Evolutionary conservation across 2,888 invertebrate species (phyloP).

Genomic region (Frankliniella fusca): DNA sequence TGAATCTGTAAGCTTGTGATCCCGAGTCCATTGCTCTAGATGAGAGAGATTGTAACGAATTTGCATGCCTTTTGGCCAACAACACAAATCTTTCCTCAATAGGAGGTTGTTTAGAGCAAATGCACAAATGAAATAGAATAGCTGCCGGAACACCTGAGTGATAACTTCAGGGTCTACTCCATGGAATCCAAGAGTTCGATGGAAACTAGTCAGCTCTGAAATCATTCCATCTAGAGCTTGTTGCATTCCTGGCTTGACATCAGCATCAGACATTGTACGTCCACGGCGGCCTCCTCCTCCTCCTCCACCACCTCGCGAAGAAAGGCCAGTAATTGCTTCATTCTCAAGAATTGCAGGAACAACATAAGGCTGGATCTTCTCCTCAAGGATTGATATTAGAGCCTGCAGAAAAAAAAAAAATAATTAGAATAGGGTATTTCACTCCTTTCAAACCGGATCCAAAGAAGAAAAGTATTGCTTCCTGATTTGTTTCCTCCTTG

Average conservation of each 20-base stretch:
- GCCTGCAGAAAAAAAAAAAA: constrained; percentile 47
- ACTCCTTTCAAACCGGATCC: too few species aligned
- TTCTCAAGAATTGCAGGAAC: constrained; percentile 90
- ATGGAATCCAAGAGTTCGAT: constrained; percentile 52
- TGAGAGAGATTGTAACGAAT: constrained; percentile 91
- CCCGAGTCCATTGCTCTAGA: constrained; percentile 90
- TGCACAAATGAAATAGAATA: constrained; percentile 92
- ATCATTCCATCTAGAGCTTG: constrained; percentile 64
- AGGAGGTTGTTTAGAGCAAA: constrained; percentile 90
- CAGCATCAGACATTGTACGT: constrained; percentile 33
- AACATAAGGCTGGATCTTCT: constrained; percentile 69
- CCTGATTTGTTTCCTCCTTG: too few species aligned
- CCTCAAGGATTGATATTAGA: constrained; percentile 57
- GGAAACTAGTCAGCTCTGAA: constrained; percentile 63
- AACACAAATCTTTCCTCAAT: constrained; percentile 90
- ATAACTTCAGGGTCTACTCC: constrained; percentile 78
- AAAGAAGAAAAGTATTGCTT: too few species aligned
- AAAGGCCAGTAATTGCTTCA: constrained; percentile 77
- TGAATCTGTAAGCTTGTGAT: constrained; percentile 51
- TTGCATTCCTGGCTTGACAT: constrained; percentile 44
- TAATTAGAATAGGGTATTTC: too few species aligned
- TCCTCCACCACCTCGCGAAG: constrained; percentile 43
- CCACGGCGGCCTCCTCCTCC: constrained; percentile 39
- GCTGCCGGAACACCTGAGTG: constrained; percentile 59
- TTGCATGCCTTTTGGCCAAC: constrained; percentile 97